Conservation (phyloP, 2,113 vertebrate genomes). For the Engraulis encrasicolus region DNA sequence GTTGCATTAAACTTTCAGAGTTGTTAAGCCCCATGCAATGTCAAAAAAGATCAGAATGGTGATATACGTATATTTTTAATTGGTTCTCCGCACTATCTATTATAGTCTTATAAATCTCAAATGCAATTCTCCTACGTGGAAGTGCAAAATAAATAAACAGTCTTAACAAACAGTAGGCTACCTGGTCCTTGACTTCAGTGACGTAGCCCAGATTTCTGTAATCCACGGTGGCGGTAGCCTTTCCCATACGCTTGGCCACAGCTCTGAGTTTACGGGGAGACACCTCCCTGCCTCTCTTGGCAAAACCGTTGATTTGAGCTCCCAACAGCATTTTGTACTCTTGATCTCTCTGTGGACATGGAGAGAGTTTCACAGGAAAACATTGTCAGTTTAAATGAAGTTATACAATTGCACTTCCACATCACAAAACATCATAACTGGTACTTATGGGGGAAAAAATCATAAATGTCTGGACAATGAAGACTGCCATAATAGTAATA, state of each 20-base stretch:
- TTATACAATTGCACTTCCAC: no score
- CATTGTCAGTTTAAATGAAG: no score
- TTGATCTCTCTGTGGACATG: constrained; percentile 59
- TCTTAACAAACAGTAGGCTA: constrained; percentile 37
- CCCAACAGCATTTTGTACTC: constrained; percentile 72
- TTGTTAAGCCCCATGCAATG: no score
- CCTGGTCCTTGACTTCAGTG: constrained; percentile 78
- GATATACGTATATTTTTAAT: no score
- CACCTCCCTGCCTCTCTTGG: constrained; percentile 55
- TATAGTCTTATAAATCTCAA: not conserved
- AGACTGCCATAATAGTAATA: no score
- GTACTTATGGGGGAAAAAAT: no score
- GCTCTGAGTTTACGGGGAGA: constrained; percentile 59
- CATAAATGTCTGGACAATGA: no score
- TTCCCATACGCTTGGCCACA: constrained; percentile 54
- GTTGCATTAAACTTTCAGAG: no score
- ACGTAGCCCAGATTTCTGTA: constrained; percentile 75
- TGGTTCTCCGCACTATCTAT: no score
- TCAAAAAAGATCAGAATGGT: no score
- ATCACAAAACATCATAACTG: no score
- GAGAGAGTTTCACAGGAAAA: no score
- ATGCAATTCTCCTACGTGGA: not conserved
- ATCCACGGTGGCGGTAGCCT: constrained; percentile 57
- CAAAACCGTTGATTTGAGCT: constrained; percentile 58
- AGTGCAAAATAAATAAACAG: not conserved